Evolutionary conservation across 2,113 vertebrate species (phyloP).

Genomic region (Raphicerus campestris): DNA sequence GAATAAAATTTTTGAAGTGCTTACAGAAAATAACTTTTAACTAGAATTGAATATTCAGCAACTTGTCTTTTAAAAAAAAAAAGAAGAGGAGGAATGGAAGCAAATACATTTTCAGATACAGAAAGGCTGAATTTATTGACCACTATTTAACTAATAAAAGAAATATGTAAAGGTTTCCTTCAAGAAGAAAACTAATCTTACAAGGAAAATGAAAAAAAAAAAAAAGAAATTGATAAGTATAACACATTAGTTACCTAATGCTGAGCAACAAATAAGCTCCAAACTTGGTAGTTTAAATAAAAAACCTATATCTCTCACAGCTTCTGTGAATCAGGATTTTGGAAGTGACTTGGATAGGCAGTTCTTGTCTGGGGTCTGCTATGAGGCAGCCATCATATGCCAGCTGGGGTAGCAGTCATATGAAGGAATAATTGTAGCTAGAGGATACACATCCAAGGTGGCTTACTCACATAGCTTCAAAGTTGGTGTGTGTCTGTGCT

Average conservation of each 20-base stretch:
- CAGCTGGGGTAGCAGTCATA: neutral
- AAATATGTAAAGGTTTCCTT: neutral
- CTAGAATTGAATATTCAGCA: neutral
- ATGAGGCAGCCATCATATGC: neutral
- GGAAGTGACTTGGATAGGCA: neutral
- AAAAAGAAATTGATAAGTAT: neutral
- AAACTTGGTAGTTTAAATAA: neutral
- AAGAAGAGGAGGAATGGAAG: neutral
- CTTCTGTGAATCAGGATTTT: neutral
- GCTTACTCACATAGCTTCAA: neutral
- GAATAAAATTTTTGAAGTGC: neutral
- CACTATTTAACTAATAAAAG: neutral
- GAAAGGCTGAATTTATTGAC: neutral
- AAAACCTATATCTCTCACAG: neutral
- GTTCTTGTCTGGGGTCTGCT: neutral
- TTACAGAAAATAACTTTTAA: neutral
- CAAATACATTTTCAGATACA: neutral
- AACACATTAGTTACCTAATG: neutral
- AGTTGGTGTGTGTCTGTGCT: neutral
- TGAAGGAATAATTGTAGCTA: neutral
- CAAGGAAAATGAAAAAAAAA: neutral
- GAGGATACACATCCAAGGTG: neutral
- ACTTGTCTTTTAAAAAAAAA: neutral
- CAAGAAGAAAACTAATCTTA: neutral
- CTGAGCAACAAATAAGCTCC: neutral